A percentile compares a stretch with the other conserved stretches of the same genome.
These are phyloP conservation scores for Poecilia picta DNA, from an alignment of 2,797 vertebrate genomes.

Conservation along the genomic window DNA sequence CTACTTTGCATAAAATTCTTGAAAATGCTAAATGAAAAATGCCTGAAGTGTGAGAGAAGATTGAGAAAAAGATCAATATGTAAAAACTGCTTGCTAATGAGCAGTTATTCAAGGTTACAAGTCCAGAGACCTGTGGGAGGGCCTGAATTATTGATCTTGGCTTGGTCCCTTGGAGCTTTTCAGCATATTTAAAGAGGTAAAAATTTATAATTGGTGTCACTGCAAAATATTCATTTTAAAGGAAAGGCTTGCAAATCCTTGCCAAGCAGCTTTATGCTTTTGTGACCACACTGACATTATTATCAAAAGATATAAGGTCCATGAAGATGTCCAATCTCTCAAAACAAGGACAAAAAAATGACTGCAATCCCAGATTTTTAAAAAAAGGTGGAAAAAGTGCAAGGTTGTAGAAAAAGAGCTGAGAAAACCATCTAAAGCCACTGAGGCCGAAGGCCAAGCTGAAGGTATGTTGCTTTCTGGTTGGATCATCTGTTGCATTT, in stretches of 20 bases:
- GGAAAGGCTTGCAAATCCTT: neutral
- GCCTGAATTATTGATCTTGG: neutral
- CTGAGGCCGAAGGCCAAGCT: neutral
- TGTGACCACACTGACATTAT: neutral
- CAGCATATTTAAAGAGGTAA: neutral
- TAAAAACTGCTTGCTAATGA: neutral
- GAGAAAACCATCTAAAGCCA: slow-evolving; percentile 1
- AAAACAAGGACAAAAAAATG: neutral
- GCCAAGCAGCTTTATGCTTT: neutral
- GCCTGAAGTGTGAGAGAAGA: neutral
- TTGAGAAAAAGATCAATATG: neutral
- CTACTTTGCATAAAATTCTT: neutral
- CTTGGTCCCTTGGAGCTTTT: neutral
- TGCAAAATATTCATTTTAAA: neutral
- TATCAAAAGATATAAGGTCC: neutral
- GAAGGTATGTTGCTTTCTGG: neutral
- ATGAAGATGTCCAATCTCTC: neutral
- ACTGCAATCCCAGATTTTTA: neutral
- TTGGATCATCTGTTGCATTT: neutral
- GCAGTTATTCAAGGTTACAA: neutral
- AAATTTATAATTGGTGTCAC: neutral
- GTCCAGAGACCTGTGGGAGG: neutral
- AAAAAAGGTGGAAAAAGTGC: neutral
- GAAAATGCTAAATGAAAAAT: neutral
- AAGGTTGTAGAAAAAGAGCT: neutral